Evolutionary conservation across 2,888 invertebrate genomes (phyloP).

Genomic region (Gandaritis pyraliata): DNA sequence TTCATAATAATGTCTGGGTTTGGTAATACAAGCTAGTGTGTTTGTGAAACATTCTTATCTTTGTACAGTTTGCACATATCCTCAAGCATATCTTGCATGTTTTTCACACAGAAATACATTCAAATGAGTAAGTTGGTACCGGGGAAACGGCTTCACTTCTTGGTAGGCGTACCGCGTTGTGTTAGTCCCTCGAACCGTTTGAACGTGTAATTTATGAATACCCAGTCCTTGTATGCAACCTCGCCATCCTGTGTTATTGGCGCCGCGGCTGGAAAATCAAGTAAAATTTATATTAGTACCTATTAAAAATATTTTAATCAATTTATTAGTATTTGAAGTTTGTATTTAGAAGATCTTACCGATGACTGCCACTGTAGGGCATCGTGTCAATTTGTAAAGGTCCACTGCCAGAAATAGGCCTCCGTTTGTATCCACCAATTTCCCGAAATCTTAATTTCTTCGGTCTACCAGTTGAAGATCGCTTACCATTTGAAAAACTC

Average conservation of each 20-base stretch:
- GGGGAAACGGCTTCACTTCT: constrained; percentile 83
- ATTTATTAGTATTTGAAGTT: too few relatives aligned
- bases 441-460: too few relatives aligned
- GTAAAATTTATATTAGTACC: not conserved
- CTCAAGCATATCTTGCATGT: not conserved
- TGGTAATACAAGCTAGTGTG: not conserved
- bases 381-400: too few relatives aligned
- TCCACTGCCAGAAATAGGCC: too few relatives aligned
- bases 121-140: not conserved
- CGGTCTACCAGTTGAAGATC: too few relatives aligned
- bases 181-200: constrained; percentile 99
- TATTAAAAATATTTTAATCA: not conserved
- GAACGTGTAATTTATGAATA: constrained; percentile 99
- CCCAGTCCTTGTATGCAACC: constrained; percentile 98
- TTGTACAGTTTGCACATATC: not conserved
- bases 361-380: too few relatives aligned
- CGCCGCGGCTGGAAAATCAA: constrained; percentile 87
- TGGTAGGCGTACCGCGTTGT: constrained; percentile 93
- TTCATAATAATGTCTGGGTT: too few relatives aligned
- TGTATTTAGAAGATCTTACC: too few relatives aligned
- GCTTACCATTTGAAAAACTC: too few relatives aligned
- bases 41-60: not conserved
- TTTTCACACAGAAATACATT: not conserved
- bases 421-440: too few relatives aligned
- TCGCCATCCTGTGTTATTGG: constrained; percentile 96